Conservation (phyloP, 2,797 vertebrate species). For the Hippoglossus hippoglossus region DNA sequence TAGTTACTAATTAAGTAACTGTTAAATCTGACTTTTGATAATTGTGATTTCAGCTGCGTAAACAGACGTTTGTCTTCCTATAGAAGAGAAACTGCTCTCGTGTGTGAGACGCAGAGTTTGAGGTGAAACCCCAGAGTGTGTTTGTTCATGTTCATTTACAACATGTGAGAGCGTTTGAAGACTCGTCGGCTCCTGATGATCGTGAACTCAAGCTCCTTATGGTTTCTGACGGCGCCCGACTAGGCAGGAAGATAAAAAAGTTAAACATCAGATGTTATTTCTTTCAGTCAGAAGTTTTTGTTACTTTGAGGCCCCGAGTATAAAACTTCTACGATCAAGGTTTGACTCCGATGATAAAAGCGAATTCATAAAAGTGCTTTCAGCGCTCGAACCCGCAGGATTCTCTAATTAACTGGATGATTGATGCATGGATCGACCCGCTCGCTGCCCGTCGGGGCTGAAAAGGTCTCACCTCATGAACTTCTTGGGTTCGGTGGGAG, state of each 20-base stretch:
- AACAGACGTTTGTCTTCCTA: too few relatives aligned
- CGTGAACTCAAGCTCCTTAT: not conserved
- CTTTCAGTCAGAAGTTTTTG: conserved; percentile 16
- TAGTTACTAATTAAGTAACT: too few relatives aligned
- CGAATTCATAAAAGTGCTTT: conserved; percentile 19
- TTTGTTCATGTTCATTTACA: too few relatives aligned
- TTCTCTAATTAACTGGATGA: conserved; percentile 47
- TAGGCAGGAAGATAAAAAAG: conserved; percentile 26
- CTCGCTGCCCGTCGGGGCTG: conserved; percentile 55
- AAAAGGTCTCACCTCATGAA: conserved; percentile 96
- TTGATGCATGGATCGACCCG: conserved; percentile 40
- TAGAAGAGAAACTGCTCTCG: too few relatives aligned
- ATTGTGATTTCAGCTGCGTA: too few relatives aligned
- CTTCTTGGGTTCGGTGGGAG: conserved; percentile 97
- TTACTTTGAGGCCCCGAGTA: not conserved
- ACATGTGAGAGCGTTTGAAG: conserved; percentile 11
- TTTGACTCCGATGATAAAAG: conserved; percentile 4
- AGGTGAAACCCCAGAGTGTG: too few relatives aligned
- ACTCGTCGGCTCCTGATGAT: conserved; percentile 22
- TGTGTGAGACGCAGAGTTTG: too few relatives aligned
- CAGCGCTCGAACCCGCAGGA: conserved; percentile 6
- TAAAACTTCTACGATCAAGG: conserved; percentile 13
- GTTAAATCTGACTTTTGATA: too few relatives aligned
- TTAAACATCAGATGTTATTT: conserved; percentile 30
- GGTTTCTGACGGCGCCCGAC: conserved; percentile 29